Conservation (phyloP, 92 coral and sea anemone species). For the Desmophyllum pertusum region DNA sequence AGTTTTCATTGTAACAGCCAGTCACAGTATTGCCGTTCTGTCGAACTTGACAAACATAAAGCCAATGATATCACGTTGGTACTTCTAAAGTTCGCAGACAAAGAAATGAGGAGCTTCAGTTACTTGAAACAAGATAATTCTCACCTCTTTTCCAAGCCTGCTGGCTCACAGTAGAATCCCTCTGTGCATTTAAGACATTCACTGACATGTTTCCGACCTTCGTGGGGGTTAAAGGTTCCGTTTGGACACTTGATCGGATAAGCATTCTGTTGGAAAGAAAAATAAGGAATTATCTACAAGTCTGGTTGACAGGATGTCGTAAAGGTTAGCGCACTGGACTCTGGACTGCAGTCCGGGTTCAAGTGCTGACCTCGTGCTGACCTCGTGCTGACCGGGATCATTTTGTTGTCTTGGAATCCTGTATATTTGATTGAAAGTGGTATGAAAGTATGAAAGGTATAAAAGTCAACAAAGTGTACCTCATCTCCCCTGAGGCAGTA, state of each 20-base stretch:
- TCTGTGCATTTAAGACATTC: conserved; percentile 90
- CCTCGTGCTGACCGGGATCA: no score
- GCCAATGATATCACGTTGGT: background rate
- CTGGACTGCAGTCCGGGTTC: no score
- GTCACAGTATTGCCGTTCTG: background rate
- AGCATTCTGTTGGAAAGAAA: conserved; percentile 67
- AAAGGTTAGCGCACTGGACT: no score
- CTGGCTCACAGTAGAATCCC: conserved; percentile 93
- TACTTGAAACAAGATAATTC: background rate
- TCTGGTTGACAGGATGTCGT: background rate
- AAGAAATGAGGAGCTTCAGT: background rate
- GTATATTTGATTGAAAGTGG: background rate
- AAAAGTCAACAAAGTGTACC: conserved; percentile 50
- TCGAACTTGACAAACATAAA: background rate
- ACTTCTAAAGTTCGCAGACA: background rate
- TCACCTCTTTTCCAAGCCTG: conserved; percentile 78
- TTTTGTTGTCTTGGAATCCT: no score
- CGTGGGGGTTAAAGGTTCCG: conserved; percentile 87
- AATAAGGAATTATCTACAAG: background rate
- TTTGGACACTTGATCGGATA: conserved; percentile 91
- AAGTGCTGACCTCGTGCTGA: no score
- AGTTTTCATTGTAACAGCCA: no score
- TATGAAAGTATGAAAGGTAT: no score
- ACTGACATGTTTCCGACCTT: conserved; percentile 88
- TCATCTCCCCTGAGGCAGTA: conserved; percentile 97